These are phyloP conservation scores for Vireo griseus DNA, from an alignment of 2,797 vertebrate genomes.

Conservation along the genomic window DNA sequence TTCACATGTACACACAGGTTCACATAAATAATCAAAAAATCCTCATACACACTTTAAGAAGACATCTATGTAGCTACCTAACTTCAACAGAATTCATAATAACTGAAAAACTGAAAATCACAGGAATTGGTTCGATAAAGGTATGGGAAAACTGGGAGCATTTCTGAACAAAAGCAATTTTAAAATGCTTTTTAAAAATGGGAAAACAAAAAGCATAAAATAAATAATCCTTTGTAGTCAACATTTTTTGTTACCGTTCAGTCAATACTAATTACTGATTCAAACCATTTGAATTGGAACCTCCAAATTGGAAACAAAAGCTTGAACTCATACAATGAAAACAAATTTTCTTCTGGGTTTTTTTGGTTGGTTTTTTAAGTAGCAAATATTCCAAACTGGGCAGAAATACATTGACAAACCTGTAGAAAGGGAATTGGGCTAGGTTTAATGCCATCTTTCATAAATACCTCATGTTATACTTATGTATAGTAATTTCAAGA, in stretches of 20 bases:
- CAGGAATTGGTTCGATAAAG: not conserved
- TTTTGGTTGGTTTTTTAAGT: not conserved
- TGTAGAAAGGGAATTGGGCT: not conserved
- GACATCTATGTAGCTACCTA: rapidly evolving
- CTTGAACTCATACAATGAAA: not conserved
- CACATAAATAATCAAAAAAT: not conserved
- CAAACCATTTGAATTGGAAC: not conserved
- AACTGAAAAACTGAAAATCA: not conserved
- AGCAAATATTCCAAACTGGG: not conserved
- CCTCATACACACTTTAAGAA: not conserved
- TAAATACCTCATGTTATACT: not conserved
- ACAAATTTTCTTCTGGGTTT: rapidly evolving
- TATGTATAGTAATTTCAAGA: not conserved
- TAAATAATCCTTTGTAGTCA: not conserved
- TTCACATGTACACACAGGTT: rapidly evolving
- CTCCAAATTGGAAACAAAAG: not conserved
- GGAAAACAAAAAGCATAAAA: not conserved
- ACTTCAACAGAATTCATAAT: not conserved
- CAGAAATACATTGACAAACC: not conserved
- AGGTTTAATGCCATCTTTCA: not conserved
- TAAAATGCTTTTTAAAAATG: not conserved
- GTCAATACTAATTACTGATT: not conserved
- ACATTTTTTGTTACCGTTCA: not conserved
- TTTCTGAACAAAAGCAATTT: not conserved
- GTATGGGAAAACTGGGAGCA: not conserved